Evolutionary conservation across 2,888 invertebrate genomes (phyloP), one percentile per base, ranked within the genome.

Genomic region (Drosophila mimetica): DNA sequence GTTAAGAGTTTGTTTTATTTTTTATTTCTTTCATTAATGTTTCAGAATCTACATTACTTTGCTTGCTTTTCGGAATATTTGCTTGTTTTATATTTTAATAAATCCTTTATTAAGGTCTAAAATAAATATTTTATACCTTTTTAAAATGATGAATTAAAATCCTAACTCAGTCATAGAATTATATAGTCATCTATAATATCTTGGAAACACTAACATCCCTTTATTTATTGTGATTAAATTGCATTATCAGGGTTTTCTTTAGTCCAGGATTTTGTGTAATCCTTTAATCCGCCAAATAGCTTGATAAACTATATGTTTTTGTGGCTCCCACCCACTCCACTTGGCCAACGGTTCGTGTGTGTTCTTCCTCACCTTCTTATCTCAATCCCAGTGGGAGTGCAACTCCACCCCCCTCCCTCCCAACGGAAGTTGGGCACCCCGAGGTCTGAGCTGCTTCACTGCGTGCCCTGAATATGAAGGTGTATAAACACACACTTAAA

Each of bases 371-470:
- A n/a, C 42, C 42, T 42, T 22, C 42, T n/a, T 54, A 54, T 36
- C 54, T 18, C 36, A 54, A 14, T 53, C 25, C 55, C 14, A 28
- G 14, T 16, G 22, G 22, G 6, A 5, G 22, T 22, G 22, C 0
- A 22, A 14, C 22, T 48, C n/a, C 30, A 18, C 9, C 30, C 30
- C 25, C 9, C 30, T 18, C 9, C 30, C n/a, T 39, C 42, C n/a
- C 13, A 58, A 37, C 60, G 60, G 60, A 61, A 61, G 60, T 61
- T 61, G 60, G 44, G 44, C 60, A 37, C 60, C 44, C 30, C 59
- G 58, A 36, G 55, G 55, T 57, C 55, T 57, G 36, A 30, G 37
- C 57, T 37, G 57, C 57, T 57, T 8, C 57, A 55, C 57, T 57
- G 57, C 60, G 60, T 60, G 60, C 60, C 44, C 42, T 36, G 60